Evolutionary conservation across 1,140 invertebrate genomes (phyloP), one percentile per base, ranked within the genome.

Genomic region (Andrena cerasifolii): DNA sequence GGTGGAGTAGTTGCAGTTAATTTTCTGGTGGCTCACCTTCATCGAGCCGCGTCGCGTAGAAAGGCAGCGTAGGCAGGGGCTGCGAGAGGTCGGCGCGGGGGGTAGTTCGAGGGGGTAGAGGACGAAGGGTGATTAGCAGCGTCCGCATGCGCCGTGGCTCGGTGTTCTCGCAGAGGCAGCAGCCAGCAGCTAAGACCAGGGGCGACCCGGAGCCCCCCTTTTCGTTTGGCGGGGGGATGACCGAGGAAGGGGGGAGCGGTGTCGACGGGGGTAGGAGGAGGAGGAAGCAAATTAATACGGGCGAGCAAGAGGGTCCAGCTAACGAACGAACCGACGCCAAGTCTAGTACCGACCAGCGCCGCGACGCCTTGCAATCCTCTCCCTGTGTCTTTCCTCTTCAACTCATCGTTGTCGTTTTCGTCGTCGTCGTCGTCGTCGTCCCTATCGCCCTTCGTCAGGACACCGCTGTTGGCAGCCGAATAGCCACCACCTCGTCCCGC

Each of bases 281-380:
- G 79, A 85, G 83, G 88, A 91, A 90, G 90, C 89, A 90, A 92
- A 92, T 92, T 92, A 91, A 92, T 92, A 91, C 90, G 86, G 89
- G 85, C 88, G 89, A 85, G 84, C 87, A 87, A 91, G 87, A 90
- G 87, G 87, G 84, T 87, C 86, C 89, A 86, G 89, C 87, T 91
- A 91, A 92, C 90, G 90, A 92, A 91, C 88, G 90, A 90, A 88
- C 85, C 85, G 86, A 90, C 86, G 88, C 89, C 87, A 90, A 91
- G 90, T 91, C 88, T 91, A 90, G 88, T 88, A 84, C 86, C 91
- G 91, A 91, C 90, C 90, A 90, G 85, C 88, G 83, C 87, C 86
- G 86, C 87, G 84, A 86, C 86, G 76, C 67, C 80, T 82, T 73
- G 49, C 80, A 76, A 72, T 76, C 77, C 76, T 85, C 76, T 80